Evolutionary conservation across 2,888 invertebrate genomes (phyloP).

Genomic region (Lathronympha strigana): DNA sequence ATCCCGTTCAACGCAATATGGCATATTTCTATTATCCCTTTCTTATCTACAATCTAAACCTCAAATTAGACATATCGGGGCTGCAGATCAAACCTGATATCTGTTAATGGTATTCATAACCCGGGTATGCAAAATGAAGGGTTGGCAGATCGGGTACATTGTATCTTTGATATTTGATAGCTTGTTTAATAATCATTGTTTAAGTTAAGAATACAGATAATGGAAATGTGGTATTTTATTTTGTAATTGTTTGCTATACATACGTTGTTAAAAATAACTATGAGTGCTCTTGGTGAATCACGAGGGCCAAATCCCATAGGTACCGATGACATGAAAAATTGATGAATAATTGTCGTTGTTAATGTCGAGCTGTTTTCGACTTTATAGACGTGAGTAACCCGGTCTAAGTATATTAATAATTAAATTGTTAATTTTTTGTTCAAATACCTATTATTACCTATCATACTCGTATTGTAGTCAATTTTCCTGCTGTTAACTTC

Average conservation of each 20-base stretch:
- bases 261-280: no score
- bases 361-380: no score
- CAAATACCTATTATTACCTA: no score
- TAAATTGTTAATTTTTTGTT: no score
- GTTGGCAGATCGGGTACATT: constrained; percentile 34
- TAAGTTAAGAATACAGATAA: constrained; percentile 10
- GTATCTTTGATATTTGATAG: constrained; percentile 32
- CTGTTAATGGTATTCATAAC: constrained; percentile 36
- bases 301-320: no score
- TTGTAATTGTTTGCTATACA: not conserved
- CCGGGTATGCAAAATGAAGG: constrained; percentile 43
- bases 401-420: no score
- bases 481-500: no score
- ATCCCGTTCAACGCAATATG: constrained; percentile 22
- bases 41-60: constrained; percentile 36
- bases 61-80: constrained; percentile 36
- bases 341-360: no score
- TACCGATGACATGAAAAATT: no score
- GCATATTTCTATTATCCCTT: constrained; percentile 11
- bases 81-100: constrained; percentile 22
- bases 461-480: no score
- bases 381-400: no score
- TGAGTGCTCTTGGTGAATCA: no score
- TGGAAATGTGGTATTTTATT: constrained; percentile 19
- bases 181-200: constrained; percentile 28